Evolutionary conservation across 1,140 invertebrate genomes (phyloP).

Genomic region (Caerostris extrusa): DNA sequence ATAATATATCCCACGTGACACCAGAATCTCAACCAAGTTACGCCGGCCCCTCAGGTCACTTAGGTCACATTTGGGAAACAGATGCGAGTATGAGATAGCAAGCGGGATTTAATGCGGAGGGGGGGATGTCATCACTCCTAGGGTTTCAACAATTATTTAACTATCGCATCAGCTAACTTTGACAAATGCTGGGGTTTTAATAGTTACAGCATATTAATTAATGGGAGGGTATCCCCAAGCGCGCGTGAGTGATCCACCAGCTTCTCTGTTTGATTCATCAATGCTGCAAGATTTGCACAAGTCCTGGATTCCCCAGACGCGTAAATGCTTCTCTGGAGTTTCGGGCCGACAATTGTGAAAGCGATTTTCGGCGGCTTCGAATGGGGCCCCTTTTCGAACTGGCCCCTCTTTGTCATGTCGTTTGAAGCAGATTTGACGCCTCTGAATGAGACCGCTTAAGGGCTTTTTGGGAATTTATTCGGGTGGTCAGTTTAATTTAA

Average conservation of each 20-base stretch:
- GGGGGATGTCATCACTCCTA: slow-evolving; percentile 19
- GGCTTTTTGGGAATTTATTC: not conserved
- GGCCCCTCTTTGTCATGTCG: not conserved
- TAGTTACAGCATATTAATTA: slow-evolving; percentile 12
- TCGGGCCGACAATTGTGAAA: not conserved
- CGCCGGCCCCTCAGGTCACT: not conserved
- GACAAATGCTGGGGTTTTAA: slow-evolving; percentile 47
- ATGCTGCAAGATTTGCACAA: slow-evolving; percentile 26
- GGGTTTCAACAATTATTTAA: slow-evolving; percentile 32
- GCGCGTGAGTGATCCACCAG: not conserved
- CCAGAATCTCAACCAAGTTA: slow-evolving; percentile 16
- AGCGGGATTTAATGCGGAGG: slow-evolving; percentile 1
- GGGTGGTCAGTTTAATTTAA: not conserved
- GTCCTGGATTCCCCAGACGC: not conserved
- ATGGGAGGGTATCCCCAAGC: not conserved
- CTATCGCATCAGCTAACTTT: slow-evolving; percentile 40
- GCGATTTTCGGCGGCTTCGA: slow-evolving; percentile 4
- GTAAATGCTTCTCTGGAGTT: not conserved
- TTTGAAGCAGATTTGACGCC: not conserved
- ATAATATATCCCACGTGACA: slow-evolving; percentile 11
- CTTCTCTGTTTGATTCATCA: not conserved
- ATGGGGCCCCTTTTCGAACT: not conserved
- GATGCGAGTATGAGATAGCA: not conserved
- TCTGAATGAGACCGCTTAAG: not conserved
- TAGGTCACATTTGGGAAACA: not conserved